phyloP scores from a whole-genome alignment of 2,113 vertebrate species.

The Pipra filicauda region DNA sequence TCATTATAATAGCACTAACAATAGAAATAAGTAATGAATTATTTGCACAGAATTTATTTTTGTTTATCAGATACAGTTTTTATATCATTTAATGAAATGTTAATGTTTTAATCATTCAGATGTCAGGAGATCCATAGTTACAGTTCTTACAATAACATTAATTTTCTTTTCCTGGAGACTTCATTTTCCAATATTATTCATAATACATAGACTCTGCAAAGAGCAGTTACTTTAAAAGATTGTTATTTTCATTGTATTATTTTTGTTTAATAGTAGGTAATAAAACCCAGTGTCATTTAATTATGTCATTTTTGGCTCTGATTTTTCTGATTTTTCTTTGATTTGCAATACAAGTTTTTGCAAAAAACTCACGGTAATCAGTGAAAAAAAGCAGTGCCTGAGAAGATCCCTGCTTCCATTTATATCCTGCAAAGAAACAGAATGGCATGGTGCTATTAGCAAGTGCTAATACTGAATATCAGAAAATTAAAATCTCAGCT shows the following conservation, averaged over 20 bases:
- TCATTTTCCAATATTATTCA: constrained; percentile 60
- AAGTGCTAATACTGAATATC: constrained; percentile 34
- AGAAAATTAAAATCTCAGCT: constrained; percentile 54
- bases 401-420: constrained; percentile 31
- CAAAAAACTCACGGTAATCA: background rate
- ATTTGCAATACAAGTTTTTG: constrained; percentile 49
- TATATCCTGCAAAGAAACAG: constrained; percentile 19
- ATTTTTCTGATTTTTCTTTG: constrained; percentile 50
- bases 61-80: constrained; percentile 54
- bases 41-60: constrained; percentile 38
- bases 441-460: constrained; percentile 21
- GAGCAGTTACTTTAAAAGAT: constrained; percentile 48
- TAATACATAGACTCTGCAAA: constrained; percentile 42
- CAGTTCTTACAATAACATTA: constrained; percentile 50
- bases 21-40: constrained; percentile 36
- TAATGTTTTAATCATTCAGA: constrained; percentile 60
- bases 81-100: constrained; percentile 46
- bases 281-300: constrained; percentile 52
- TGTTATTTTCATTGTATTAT: constrained; percentile 60
- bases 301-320: constrained; percentile 47
- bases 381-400: constrained; percentile 11
- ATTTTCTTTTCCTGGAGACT: constrained; percentile 50
- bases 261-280: constrained; percentile 64
- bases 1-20: background rate
- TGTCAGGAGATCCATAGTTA: constrained; percentile 49